Conservation (phyloP, 2,888 invertebrate species). For the Athrips mouffetella region DNA sequence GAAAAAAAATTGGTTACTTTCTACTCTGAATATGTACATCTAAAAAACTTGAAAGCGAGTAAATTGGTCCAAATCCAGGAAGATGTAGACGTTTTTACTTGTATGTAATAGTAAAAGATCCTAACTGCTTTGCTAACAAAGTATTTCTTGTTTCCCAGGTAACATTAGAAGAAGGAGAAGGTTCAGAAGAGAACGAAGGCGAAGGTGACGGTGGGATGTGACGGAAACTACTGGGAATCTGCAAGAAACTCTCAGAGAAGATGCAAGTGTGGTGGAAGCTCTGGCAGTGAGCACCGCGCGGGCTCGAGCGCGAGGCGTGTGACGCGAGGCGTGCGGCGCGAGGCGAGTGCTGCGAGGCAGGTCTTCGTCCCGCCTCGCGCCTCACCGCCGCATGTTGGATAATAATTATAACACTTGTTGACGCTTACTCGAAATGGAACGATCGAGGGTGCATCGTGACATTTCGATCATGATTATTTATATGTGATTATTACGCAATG, state of each 20-base stretch:
- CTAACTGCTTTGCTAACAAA: neutral
- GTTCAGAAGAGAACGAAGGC: conserved; percentile 79
- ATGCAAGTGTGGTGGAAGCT: conserved; percentile 93
- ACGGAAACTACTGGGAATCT: conserved; percentile 95
- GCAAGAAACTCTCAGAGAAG: conserved; percentile 93
- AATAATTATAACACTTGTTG: conserved; percentile 65
- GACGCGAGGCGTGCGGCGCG: conserved; percentile 26
- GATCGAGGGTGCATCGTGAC: conserved; percentile 60
- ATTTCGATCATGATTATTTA: conserved; percentile 71
- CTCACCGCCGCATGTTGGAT: conserved; percentile 47
- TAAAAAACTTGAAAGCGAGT: no score
- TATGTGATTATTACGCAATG: conserved; percentile 73
- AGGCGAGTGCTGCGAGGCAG: conserved; percentile 17
- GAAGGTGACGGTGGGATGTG: conserved; percentile 86
- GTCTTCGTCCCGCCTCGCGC: conserved; percentile 19
- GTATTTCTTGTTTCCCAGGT: conserved; percentile 73
- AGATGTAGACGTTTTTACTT: no score
- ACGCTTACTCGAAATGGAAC: conserved; percentile 74
- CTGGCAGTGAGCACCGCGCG: conserved; percentile 76
- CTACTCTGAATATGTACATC: no score
- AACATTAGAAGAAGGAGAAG: conserved; percentile 92
- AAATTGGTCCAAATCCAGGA: no score
- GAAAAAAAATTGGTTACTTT: no score
- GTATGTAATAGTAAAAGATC: neutral
- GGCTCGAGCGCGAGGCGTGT: conserved; percentile 27